A percentile compares a stretch with the other conserved stretches of the same genome.
phyloP scores from a whole-genome alignment of 2,113 vertebrate species.

The Hemiprocne comata region DNA sequence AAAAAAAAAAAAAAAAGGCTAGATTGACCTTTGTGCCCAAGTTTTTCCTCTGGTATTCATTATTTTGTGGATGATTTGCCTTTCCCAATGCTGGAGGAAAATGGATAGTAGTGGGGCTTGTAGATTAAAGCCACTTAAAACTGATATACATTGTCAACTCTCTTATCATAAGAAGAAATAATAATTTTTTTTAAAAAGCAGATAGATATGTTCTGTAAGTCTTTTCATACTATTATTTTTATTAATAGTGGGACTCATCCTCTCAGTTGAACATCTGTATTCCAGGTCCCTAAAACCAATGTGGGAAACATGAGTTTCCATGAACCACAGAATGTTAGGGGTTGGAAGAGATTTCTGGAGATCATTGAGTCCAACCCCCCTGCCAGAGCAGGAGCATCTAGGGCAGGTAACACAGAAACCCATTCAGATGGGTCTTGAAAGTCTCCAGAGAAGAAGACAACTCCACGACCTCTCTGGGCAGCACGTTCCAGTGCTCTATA shows the following conservation, averaged over 20 bases:
- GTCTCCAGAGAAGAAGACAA: too few species aligned
- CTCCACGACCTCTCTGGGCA: too few species aligned
- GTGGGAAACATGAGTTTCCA: not conserved
- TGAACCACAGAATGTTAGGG: too few species aligned
- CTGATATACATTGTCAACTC: not conserved
- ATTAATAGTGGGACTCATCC: not conserved
- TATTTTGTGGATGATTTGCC: not conserved
- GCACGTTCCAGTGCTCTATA: too few species aligned
- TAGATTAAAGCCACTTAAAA: not conserved
- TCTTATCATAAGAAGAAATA: not conserved
- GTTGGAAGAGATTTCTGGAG: too few species aligned
- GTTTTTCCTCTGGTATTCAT: not conserved
- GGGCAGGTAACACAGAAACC: too few species aligned
- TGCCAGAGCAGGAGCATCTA: too few species aligned
- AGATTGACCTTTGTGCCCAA: not conserved
- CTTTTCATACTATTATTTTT: not conserved
- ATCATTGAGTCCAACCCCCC: too few species aligned
- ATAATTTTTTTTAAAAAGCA: not conserved
- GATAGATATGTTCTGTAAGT: not conserved
- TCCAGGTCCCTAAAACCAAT: not conserved
- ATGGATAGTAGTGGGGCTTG: not conserved
- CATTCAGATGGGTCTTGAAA: too few species aligned
- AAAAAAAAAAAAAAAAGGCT: not conserved
- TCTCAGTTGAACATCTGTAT: not conserved
- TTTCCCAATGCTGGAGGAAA: not conserved